Conservation (phyloP, 2,888 invertebrate genomes). For the Sceliomorpha sp. region DNA sequence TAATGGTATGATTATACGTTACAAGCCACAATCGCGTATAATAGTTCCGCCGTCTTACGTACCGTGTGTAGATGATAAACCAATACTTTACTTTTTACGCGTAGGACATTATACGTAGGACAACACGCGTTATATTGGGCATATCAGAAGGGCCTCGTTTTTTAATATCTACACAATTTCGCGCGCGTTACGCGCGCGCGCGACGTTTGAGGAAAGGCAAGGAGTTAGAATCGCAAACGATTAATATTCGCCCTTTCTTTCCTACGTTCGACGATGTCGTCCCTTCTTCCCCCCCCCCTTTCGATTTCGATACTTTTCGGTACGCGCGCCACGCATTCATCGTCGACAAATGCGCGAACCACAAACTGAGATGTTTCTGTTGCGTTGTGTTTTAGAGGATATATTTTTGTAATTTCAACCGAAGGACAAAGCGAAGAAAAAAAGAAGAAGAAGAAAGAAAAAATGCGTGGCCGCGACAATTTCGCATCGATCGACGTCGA, state of each 20-base stretch:
- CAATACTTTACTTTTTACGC: slow-evolving; percentile 2
- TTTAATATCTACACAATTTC: no score
- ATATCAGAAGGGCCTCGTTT: slow-evolving; percentile 49
- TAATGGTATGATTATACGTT: no score
- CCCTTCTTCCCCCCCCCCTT: no score
- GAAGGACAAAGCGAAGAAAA: no score
- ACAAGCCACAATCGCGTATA: no score
- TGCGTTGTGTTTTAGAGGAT: slow-evolving; percentile 54
- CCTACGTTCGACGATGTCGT: no score
- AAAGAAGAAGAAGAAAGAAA: slow-evolving; percentile 12
- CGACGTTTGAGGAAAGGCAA: no score
- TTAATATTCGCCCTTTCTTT: no score
- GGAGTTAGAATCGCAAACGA: no score
- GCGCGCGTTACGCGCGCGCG: no score
- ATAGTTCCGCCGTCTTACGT: no score
- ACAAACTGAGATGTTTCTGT: slow-evolving; percentile 40
- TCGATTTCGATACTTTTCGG: slow-evolving; percentile 11
- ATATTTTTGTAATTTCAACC: slow-evolving; percentile 55
- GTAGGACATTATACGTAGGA: no score
- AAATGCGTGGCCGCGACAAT: slow-evolving; percentile 37
- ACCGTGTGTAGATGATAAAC: neutral
- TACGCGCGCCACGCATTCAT: slow-evolving; percentile 29
- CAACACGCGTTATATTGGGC: slow-evolving; percentile 15
- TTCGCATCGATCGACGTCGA: slow-evolving; percentile 4
- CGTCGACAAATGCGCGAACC: slow-evolving; percentile 20